Percentiles rank a stretch among this genome's conserved stretches.
phyloP scores from a whole-genome alignment of 1,140 invertebrate species.

The Panulirus ornatus region DNA sequence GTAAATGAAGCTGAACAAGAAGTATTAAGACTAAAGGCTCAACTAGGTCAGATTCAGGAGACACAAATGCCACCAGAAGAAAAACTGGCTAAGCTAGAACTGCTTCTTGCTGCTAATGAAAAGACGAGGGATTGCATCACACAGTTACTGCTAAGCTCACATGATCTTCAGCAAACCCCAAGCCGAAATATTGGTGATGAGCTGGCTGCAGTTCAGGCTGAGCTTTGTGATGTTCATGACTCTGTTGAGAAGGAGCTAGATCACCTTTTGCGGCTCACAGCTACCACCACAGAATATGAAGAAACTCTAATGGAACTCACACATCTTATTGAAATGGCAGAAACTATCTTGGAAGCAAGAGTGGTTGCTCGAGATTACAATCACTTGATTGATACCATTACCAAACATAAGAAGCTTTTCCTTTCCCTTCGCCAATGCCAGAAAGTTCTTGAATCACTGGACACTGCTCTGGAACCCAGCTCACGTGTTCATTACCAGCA shows the following conservation, averaged over 20 bases:
- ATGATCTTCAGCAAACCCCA: conserved; percentile 37
- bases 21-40: conserved; percentile 65
- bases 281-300: conserved; percentile 90
- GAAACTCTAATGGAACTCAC: conserved; percentile 90
- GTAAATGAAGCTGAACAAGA: conserved; percentile 67
- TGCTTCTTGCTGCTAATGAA: conserved; percentile 67
- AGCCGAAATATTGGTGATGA: conserved; percentile 52
- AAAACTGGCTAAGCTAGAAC: conserved; percentile 64
- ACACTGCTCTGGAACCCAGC: conserved; percentile 88
- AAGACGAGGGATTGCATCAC: conserved; percentile 62
- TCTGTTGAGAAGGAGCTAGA: conserved; percentile 85
- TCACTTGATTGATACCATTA: conserved; percentile 90
- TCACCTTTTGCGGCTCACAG: conserved; percentile 84
- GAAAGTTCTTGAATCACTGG: conserved; percentile 88
- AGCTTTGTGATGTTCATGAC: conserved; percentile 70
- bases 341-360: conserved; percentile 86
- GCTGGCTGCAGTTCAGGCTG: conserved; percentile 64
- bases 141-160: conserved; percentile 42
- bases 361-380: conserved; percentile 86
- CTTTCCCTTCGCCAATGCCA: conserved; percentile 91
- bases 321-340: conserved; percentile 89
- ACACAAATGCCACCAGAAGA: conserved; percentile 62
- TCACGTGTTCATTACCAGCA: conserved; percentile 86
- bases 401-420: conserved; percentile 92
- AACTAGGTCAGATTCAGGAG: conserved; percentile 67